Conservation (phyloP, 2,797 vertebrate genomes). For the Darevskia nairensis region DNA sequence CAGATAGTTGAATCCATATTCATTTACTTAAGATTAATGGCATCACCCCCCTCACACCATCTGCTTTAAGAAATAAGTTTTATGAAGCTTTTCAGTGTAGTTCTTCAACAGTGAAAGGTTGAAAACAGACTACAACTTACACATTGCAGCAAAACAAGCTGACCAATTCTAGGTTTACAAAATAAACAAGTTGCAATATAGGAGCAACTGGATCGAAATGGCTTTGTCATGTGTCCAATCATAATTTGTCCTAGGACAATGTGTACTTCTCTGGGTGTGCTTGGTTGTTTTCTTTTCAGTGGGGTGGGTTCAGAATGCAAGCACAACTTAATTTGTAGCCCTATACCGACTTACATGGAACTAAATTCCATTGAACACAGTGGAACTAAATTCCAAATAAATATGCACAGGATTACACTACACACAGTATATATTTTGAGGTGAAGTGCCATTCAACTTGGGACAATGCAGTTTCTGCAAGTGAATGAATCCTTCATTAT, state of each 20-base stretch:
- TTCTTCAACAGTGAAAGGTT: background rate
- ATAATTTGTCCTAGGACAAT: background rate
- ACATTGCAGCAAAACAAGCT: background rate
- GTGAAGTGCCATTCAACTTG: background rate
- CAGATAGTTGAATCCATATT: background rate
- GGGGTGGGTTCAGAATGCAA: background rate
- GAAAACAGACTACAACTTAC: background rate
- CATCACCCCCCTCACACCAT: background rate
- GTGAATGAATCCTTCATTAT: background rate
- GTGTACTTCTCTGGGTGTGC: background rate
- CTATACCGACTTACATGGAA: background rate
- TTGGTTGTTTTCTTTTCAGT: background rate
- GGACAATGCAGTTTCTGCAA: background rate
- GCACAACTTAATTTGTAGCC: background rate
- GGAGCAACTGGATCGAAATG: background rate
- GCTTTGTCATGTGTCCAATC: background rate
- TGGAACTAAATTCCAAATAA: background rate
- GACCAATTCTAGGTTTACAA: background rate
- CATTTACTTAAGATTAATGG: constrained; percentile 12
- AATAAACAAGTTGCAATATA: background rate
- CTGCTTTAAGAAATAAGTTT: background rate
- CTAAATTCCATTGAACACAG: background rate
- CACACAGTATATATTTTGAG: background rate
- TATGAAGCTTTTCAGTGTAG: background rate
- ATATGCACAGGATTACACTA: background rate